Base-by-base conservation (phyloP, 2,888 invertebrate genomes). In the Flabesymbios commensalis region DNA sequence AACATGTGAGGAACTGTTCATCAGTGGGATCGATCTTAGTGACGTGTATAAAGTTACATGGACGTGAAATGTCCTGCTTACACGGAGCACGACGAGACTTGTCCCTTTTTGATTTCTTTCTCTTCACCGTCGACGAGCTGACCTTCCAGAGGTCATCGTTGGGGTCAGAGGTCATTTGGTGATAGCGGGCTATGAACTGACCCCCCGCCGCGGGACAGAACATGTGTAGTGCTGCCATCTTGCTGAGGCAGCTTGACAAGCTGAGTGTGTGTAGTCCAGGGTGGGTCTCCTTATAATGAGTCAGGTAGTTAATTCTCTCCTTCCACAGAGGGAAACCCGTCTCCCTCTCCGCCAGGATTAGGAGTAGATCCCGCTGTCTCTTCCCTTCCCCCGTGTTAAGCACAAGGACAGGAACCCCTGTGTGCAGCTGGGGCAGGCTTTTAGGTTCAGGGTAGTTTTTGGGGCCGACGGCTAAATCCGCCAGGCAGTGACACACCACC, bases 241-340 rank as follows among this genome's bases (percentile, higher is more conserved):
- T 65, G 24, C 57, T 47, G 19, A 60, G 62, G 39, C 61, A 52
- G n/a, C 56, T 52, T 4, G 65, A 62, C 4, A 59, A 57, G 22
- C 45, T 26, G 7, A 67, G 33, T 19, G 45, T 39, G 42, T 65
- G 65, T 22, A 57, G 32, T 5, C 47, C 42, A 3, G 22, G 7
- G 14, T 45, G n/a, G 1, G 33, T 26, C 1, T 45, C 42, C 22
- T 43, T 41, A 54, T 62, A 62, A 24, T 59, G 57, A 3, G 62
- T 57, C 49, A 67, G 43, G 47, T 67, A 65, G 61, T 61, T 62
- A 10, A 67, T 47, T 19, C 39, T 59, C 55, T 67, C 64, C 52
- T 60, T 41, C 67, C 67, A 67, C 5, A 67, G 47, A 2, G 64
- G 64, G 45, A 67, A 65, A 3, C 64, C 67, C 17, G 67, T 67